phyloP scores from a whole-genome alignment of 2,888 invertebrate species.

The Acronicta psi region DNA sequence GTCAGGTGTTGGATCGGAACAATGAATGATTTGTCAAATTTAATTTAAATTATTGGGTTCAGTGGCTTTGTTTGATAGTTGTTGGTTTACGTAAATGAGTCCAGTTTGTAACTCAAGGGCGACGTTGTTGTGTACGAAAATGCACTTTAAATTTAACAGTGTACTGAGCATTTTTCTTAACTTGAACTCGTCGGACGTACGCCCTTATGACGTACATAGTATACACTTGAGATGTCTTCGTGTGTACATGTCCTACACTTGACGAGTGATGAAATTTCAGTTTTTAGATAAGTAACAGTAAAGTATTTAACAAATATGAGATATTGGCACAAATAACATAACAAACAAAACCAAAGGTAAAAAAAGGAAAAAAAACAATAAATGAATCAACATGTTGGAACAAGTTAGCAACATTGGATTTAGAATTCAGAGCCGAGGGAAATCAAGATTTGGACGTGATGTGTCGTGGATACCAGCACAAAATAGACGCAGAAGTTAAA shows the following conservation, averaged over 20 bases:
- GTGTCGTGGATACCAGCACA: conserved; percentile 14
- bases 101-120: background rate
- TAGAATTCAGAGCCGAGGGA: conserved; percentile 53
- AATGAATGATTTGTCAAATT: conserved; percentile 34
- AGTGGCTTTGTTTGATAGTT: conserved; percentile 9
- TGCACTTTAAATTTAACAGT: too few relatives aligned
- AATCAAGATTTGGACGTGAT: conserved; percentile 51
- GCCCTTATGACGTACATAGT: too few relatives aligned
- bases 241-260: too few relatives aligned
- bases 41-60: conserved; percentile 32
- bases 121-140: background rate
- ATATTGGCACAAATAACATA: background rate
- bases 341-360: conserved; percentile 12
- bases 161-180: too few relatives aligned
- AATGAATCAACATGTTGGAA: conserved; percentile 48
- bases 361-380: conserved; percentile 26
- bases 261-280: too few relatives aligned
- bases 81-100: conserved; percentile 19
- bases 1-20: conserved; percentile 40
- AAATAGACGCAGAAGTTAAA: background rate
- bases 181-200: too few relatives aligned
- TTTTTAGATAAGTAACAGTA: too few relatives aligned
- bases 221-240: too few relatives aligned
- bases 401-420: conserved; percentile 56
- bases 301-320: background rate